A percentile compares a stretch with the other conserved stretches of the same genome.
Conservation (phyloP, 2,888 invertebrate species). For the Phrixothrix hirtus region DNA sequence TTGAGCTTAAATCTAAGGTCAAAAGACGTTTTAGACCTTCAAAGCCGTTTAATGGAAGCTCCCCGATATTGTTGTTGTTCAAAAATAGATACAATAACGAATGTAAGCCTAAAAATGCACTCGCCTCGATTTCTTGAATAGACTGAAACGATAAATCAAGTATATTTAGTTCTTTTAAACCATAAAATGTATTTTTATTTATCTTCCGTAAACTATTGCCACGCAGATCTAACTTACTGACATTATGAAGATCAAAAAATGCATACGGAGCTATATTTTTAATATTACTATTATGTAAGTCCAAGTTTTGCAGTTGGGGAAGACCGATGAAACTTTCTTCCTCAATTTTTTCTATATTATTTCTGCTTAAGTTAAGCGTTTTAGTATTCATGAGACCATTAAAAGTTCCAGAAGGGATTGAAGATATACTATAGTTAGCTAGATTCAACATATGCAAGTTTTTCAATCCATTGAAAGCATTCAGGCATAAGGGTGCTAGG, state of each 20-base stretch:
- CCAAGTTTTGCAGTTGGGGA: slow-evolving; percentile 3
- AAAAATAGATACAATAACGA: background rate
- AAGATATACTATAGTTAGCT: background rate
- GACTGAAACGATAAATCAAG: background rate
- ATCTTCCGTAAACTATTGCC: background rate
- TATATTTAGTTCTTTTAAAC: background rate
- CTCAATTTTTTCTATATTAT: slow-evolving; percentile 7
- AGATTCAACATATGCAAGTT: background rate
- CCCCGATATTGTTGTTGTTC: background rate
- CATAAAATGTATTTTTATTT: background rate
- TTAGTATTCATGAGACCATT: background rate
- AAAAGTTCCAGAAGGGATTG: background rate
- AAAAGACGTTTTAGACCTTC: background rate
- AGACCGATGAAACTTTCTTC: slow-evolving; percentile 2
- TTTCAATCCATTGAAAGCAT: background rate
- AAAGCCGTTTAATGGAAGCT: background rate
- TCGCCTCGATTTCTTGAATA: background rate
- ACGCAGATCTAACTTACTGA: background rate
- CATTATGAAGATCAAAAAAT: background rate
- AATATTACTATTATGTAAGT: slow-evolving; percentile 8
- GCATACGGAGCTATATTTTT: background rate
- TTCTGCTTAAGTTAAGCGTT: slow-evolving; percentile 6
- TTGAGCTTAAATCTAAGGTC: background rate
- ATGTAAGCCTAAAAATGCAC: background rate
- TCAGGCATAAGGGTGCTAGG: background rate